Base-by-base conservation (phyloP, 37 sponge, comb jelly and placozoan species). In the Mnemiopsis leidyi region DNA sequence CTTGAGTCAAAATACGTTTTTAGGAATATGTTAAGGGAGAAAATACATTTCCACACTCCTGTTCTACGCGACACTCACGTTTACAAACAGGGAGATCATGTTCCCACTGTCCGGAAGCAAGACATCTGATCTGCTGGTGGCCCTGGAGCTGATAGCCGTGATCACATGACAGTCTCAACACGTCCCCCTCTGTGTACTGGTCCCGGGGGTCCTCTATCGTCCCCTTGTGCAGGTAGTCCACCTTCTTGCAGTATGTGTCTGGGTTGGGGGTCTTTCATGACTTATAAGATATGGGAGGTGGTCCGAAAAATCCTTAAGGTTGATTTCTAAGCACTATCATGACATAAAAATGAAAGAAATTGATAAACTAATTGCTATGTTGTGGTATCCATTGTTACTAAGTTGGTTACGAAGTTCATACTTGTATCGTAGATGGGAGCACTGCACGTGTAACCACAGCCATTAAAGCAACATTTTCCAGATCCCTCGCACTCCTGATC, bases 381-480 rank as follows among this genome's bases (percentile, higher is more conserved):
- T 71, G 30, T 67, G 68, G 68, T 67, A 67, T 21, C 68, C 75
- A 5, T 71, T 7, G 75, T 71, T 29, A 71, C 75, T 28, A 71
- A 29, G 25, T 29, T 71, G n/a, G n/a, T 71, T 23, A 71, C 75
- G 30, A 71, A 5, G 5, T 29, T 23, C 75, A 23, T 25, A 82
- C 82, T 32, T 5, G 82, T 30, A 35, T 35, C 35, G 29, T 36
- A 35, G 38, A 36, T 23, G 35, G 82, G 36, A 5, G 23, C 37
- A 36, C 38, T 82, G 36, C 82, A 82, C 32, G 36, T 9, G 38
- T 82, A 82, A 23, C 82, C 82, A 23, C 82, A 82, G 21, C 82
- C 82, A 82, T 82, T 82, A 36, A 82, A 82, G 82, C 82, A 82
- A 36, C 82, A 82, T 30, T 82, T 82, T 9, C 1, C 23, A 3